Evolutionary conservation across 2,888 invertebrate species (phyloP), one percentile per base, ranked within the genome.

Genomic region (Rhimphoctona megacephalus): DNA sequence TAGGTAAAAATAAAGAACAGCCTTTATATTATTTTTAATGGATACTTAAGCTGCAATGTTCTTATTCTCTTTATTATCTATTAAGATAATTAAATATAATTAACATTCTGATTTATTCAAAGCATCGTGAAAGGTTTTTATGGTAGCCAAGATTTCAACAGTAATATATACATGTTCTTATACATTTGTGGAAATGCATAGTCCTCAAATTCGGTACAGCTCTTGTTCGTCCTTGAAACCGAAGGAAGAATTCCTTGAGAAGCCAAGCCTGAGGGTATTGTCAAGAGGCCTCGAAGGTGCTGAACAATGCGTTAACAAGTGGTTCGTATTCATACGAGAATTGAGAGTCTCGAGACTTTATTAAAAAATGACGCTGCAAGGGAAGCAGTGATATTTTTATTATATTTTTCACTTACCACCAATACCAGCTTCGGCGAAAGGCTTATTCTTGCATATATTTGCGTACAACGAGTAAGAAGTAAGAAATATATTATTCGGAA

Each of bases 201-300:
- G 46, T 46, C 69, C 22, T 86, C 66, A 86, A 66, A 76, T 79
- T 79, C 87, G 73, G 61, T 82, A 81, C 25, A 61, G 49, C 33
- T 61, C 79, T 57, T 70, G 79, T 57, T 87, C 87, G 46, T 69
- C 49, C 79, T 76, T 81, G 52, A 85, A 49, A 77, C 72, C 69
- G 46, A 78, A 66, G 43, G 30, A 82, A 61, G 79, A 85, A 78
- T 82, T 66, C 64, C 70, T 76, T 14, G 85, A 70, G 49, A 43
- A 52, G 33, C 67, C 54, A 22, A 52, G 78, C 79, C 76, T 72
- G 70, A 79, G 82, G 66, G 46, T 81, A 72, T 74, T 67, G 49
- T 72, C 72, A 52, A 78, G 61, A 14, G 87, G 85, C 76, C 85
- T 87, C 76, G 85, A 87, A 30, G 85, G 81, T 76, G 70, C 85